Base-by-base conservation (phyloP, 2,797 vertebrate genomes). In the Schizopygopsis pylzovi region DNA sequence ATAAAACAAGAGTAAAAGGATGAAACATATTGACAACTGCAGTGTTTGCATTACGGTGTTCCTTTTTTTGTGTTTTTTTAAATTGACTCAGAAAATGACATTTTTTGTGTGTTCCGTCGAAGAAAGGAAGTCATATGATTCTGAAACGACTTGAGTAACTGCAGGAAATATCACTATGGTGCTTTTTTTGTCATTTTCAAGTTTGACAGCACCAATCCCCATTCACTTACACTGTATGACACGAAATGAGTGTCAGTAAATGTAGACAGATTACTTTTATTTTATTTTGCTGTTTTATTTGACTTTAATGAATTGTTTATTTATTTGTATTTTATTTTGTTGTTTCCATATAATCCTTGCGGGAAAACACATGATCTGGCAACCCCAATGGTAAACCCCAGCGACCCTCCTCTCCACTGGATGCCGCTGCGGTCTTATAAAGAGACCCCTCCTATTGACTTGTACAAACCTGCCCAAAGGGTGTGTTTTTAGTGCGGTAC, bases 331-430 rank as follows among this genome's bases (percentile, higher is more conserved):
- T 49, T 15, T 49, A 49, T 49, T 49, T 16, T 4, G 1, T 16
- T 49, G 4, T 1, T 49, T 49, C 6, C 4, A 16, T 16, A 13
- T 16, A 9, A 49, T 5, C 1, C 47, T 6, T 22, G 61, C 25
- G 4, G 11, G 7, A 68, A 45, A 18, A 49, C 33, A 1, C 15
- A 0, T n/a, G 16, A 71, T 59, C 7, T 47, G 73, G 28, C 79
- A 82, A 43, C 63, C 45, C 63, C 7, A 25, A 22, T 4, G 13
- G 3, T 28, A 76, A 56, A 75, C n/a, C 76, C 82, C 39, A 61
- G 10, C 73, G n/a, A 90, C 22, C 94, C 95, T 96, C 95, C 93
- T 84, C 89, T 89, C 92, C 95, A 90, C 85, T 92, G 93, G 94
- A 92, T 92, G 95, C 92, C 95, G 90, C 94, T 95, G 82, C 88